A percentile compares a stretch with the other conserved stretches of the same genome.
These are phyloP conservation scores for Cyanoramphus novaezelandiae DNA, from an alignment of 2,113 vertebrate genomes.

Conservation along the genomic window DNA sequence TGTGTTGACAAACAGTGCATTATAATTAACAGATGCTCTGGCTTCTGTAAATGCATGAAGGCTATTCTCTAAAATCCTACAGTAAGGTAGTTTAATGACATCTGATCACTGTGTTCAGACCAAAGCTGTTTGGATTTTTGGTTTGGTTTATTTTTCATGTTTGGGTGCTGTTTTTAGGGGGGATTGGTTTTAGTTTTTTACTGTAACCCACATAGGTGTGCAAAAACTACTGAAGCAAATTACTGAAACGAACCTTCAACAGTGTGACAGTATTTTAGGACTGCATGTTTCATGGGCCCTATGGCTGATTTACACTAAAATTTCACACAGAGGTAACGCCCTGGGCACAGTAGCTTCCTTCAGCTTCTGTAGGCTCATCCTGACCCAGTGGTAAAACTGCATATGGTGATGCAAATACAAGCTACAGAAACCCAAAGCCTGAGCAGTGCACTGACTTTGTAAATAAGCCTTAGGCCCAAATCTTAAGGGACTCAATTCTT, in stretches of 20 bases:
- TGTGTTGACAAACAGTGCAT: neutral
- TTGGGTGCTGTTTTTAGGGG: neutral
- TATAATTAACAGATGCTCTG: neutral
- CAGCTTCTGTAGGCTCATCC: neutral
- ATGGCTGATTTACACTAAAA: neutral
- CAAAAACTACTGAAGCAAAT: neutral
- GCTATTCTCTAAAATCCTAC: neutral
- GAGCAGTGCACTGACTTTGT: neutral
- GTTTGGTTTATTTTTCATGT: neutral
- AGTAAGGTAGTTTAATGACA: neutral
- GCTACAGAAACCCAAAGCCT: neutral
- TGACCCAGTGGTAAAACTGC: accelerated
- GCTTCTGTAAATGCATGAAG: neutral
- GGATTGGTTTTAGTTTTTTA: neutral
- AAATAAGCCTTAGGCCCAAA: neutral
- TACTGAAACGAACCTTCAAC: neutral
- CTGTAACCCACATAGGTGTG: neutral
- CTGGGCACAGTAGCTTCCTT: neutral
- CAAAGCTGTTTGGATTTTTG: neutral
- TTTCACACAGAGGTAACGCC: neutral
- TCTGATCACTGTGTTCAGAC: neutral
- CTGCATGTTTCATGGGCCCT: neutral
- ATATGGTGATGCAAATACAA: accelerated
- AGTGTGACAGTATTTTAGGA: neutral
- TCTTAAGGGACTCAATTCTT: neutral